These are phyloP conservation scores for Leucosticte australis DNA, from an alignment of 2,113 vertebrate species.

Conservation along the genomic window DNA sequence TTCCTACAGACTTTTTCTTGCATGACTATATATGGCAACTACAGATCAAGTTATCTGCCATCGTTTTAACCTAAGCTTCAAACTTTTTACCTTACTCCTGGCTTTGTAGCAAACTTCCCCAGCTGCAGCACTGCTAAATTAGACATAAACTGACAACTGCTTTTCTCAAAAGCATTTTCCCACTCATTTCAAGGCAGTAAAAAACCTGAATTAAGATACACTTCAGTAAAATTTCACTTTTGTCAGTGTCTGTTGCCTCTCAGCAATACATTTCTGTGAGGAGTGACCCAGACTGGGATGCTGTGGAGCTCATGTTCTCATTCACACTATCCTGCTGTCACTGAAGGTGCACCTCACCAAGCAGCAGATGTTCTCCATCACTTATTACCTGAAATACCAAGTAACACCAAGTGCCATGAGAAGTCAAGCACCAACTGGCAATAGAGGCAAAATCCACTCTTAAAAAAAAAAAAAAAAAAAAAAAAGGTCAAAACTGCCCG, in stretches of 20 bases:
- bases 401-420: not conserved
- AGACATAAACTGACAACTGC: not conserved
- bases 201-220: not conserved
- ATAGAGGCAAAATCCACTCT: not conserved
- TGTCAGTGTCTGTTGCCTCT: not conserved
- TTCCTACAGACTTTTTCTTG: conserved; percentile 50
- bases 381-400: not conserved
- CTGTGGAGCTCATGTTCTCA: not conserved
- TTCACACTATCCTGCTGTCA: not conserved
- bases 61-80: conserved; percentile 6
- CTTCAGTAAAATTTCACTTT: not conserved
- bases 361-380: not conserved
- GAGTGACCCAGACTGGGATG: not conserved
- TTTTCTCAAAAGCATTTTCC: not conserved
- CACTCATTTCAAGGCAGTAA: not conserved
- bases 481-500: not conserved
- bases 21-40: conserved; percentile 74
- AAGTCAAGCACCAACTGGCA: not conserved
- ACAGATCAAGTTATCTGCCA: conserved; percentile 56
- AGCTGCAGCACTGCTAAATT: not conserved
- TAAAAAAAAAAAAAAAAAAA: not conserved
- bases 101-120: not conserved
- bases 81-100: conserved; percentile 29
- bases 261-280: not conserved
- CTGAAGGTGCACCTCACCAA: not conserved